These are phyloP conservation scores for Chloromyia formosa DNA, from an alignment of 2,888 invertebrate species.

Conservation along the genomic window DNA sequence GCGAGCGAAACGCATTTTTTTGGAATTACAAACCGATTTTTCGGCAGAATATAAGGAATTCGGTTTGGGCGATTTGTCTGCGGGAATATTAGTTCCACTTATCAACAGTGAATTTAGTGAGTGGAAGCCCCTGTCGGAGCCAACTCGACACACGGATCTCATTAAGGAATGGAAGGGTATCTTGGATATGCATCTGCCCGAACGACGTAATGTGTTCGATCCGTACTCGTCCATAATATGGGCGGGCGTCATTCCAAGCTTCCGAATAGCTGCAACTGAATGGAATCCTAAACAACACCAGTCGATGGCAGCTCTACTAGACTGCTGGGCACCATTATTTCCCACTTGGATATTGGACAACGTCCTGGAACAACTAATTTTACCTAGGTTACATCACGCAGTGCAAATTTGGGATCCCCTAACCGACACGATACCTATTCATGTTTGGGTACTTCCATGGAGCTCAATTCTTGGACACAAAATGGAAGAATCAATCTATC, in stretches of 20 bases:
- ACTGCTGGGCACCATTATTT: constrained; percentile 81
- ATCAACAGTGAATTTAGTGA: constrained; percentile 76
- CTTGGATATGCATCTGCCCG: constrained; percentile 61
- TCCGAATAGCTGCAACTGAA: constrained; percentile 70
- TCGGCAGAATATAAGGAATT: constrained; percentile 84
- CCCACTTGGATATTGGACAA: constrained; percentile 87
- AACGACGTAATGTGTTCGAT: constrained; percentile 64
- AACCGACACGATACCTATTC: constrained; percentile 93
- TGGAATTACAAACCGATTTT: constrained; percentile 68
- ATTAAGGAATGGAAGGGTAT: constrained; percentile 78
- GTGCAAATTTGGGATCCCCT: constrained; percentile 95
- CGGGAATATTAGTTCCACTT: constrained; percentile 84
- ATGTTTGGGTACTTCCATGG: constrained; percentile 98
- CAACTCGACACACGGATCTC: constrained; percentile 71
- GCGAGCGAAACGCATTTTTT: constrained; percentile 63
- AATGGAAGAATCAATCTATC: constrained; percentile 73
- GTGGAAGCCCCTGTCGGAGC: constrained; percentile 82
- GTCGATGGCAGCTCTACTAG: constrained; percentile 79
- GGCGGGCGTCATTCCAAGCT: constrained; percentile 87
- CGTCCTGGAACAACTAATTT: constrained; percentile 81
- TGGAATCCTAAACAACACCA: constrained; percentile 88
- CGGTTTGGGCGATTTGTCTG: constrained; percentile 83
- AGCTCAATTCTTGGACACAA: constrained; percentile 78
- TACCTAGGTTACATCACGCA: constrained; percentile 77
- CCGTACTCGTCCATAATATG: constrained; percentile 86